Base-by-base conservation (phyloP, 1,140 invertebrate species). In the Drosophila bocki region DNA sequence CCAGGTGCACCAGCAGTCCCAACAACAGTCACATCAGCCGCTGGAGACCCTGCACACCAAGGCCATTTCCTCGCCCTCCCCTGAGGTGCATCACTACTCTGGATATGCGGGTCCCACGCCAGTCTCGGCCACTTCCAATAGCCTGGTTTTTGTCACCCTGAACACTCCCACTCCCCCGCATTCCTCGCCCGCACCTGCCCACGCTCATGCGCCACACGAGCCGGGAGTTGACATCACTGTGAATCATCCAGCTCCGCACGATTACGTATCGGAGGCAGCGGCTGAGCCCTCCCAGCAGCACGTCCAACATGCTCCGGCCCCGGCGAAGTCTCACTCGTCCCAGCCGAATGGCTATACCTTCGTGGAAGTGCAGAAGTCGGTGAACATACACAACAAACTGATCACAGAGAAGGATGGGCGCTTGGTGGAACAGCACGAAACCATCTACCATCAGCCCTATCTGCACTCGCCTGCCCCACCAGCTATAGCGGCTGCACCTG, bases 301-400 rank as follows among this genome's bases (percentile, higher is more conserved):
- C 32, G 4, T 60, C 7, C 81, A 79, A n/a, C 81, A 90, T 7
- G 81, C 75, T 9, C 56, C 63, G 0, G 53, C 57, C 15, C 69
- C 54, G 1, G 32, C 12, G 0, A 63, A 29, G 26, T 11, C 51
- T 0, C 33, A 51, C 8, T 41, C 70, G 17, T 62, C 62, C 7
- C 82, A 88, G 35, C 76, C 84, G 4, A 83, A 82, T 58, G 93
- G 93, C 37, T 94, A 93, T 54, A 94, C 94, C 17, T 86, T 93
- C 44, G 94, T 95, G 0, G 94, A 95, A 92, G 91, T 95, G 26
- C 94, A 95, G 78, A 93, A 95, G 82, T 95, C 94, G 5, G 91
- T 95, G 26, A 92, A 92, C 32, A 92, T 92, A 4, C 92, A 92
- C 67, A 92, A 92, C 56, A 92, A 92, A 32, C 69, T 92, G 9